Base-by-base conservation (phyloP, 2,113 vertebrate genomes). In the Colius striatus region DNA sequence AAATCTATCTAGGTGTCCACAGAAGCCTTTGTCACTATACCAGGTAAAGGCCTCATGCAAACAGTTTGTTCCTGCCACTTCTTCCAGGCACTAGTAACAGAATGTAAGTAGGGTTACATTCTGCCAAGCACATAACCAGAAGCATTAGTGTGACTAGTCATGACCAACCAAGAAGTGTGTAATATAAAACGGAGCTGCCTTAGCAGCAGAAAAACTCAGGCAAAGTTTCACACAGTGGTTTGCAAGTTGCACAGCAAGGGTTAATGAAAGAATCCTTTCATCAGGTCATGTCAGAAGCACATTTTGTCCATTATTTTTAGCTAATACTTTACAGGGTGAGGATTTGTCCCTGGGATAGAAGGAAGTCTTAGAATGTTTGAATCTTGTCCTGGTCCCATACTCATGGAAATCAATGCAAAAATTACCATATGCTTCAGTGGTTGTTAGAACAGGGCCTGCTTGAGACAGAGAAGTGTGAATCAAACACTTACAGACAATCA, bases 401-500 rank as follows among this genome's bases (percentile, higher is more conserved):
- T 70, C 5, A 15, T 8, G 17, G 29, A 58, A 71, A 89, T 30
- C 58, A 85, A 45, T 11, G 30, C 27, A 77, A 65, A 74, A 32
- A 21, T 47, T 75, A 12, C 27, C 13, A 26, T 27, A 65, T 22
- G 30, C 21, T 78, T 63, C 50, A 34, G 26, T 27, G 41, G 23
- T 43, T 93, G 50, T 51, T 66, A 61, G 58, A 89, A 80, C 9
- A 79, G 23, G 36, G 22, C 47, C 38, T 82, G 70, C 51, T 51
- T 78, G 53, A 95, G 58, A 57, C 68, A 89, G 18, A 71, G 50
- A 94, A 89, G 29, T 11, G 25, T 78, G 63, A 97, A 61, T 75
- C 61, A 87, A 78, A 90, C 83, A 76, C 90, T 87, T 70, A 57
- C 94, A 73, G 57, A 92, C 16, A 96, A 23, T 83, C 77, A 73